Evolutionary conservation across 2,888 invertebrate genomes (phyloP), one percentile per base, ranked within the genome.

Genomic region (Ptychoptera albimana): DNA sequence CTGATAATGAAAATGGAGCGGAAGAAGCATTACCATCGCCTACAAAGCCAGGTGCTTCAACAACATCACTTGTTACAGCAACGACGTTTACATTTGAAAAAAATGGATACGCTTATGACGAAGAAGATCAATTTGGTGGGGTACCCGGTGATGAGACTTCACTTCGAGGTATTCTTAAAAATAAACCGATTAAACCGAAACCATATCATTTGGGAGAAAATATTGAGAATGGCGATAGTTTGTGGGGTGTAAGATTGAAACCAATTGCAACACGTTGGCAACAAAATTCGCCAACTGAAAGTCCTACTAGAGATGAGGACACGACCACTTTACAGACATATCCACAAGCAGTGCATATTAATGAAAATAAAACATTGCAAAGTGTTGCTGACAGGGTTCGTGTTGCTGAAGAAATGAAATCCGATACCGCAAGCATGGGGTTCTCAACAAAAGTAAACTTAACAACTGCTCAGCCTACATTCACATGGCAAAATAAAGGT

Each of bases 191-290:
- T 37, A 80, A 80, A 59, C 81, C 81, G 55, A 79, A 74, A 60
- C 80, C 81, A 53, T 82, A 81, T 66, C 76, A 79, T 58, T 67
- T 82, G 54, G 81, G 80, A 43, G 79, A 78, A 59, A 75, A 76
- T 60, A 70, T 73, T 56, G 70, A 66, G 47, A 61, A 55, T 36
- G 53, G 61, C 8, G 63, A 64, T 46, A 63, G 57, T 5, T 48
- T 70, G 31, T 74, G 74, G 74, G 72, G 71, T 12, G 63, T 72
- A 7, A 66, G 67, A 36, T 53, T 73, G 43, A 64, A 66, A 41
- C 66, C 69, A 2, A 60, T 69, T 9, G 52, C 50, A 37, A 51
- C 12, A 23, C 23, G 23, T 5, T 23, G 23, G 48, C 50, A 42
- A 42, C 45, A 49, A 50, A 50, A 46, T 54, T 47, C 51, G 56